These are phyloP conservation scores for Cricetomys ansorgei DNA, from an alignment of 2,113 vertebrate genomes.

Conservation along the genomic window DNA sequence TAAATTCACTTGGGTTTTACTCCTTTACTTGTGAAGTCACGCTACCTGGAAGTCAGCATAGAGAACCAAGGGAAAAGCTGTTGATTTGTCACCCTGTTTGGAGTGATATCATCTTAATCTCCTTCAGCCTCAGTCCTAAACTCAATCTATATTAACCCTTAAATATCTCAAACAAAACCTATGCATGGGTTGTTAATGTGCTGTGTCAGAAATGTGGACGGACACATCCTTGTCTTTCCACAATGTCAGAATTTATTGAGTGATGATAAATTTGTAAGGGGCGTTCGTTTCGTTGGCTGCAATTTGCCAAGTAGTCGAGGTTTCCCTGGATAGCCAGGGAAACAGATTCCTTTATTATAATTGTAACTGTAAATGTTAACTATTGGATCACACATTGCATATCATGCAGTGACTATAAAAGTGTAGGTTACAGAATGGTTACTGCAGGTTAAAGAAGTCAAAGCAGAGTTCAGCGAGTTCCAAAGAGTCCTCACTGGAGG, in stretches of 20 bases:
- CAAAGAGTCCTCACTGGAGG: too few species aligned
- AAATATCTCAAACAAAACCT: slow-evolving; percentile 6
- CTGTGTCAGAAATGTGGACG: background rate
- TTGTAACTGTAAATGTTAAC: background rate
- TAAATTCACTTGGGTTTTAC: background rate
- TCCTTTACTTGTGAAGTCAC: slow-evolving; percentile 60
- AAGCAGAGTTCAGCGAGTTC: background rate
- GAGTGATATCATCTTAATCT: background rate
- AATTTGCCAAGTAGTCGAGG: background rate
- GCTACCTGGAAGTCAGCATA: background rate
- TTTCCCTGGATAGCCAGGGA: background rate
- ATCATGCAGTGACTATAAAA: background rate
- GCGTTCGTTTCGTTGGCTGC: background rate
- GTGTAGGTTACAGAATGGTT: background rate
- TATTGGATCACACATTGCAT: background rate
- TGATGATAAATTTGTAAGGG: background rate
- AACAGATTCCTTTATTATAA: background rate
- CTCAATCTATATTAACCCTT: background rate
- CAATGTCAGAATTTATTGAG: background rate
- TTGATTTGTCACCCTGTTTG: background rate
- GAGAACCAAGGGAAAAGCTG: background rate
- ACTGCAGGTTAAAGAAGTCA: too few species aligned
- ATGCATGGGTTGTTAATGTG: background rate
- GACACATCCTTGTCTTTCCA: background rate
- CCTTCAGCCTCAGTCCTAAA: background rate